A percentile compares a stretch with the other conserved stretches of the same genome.
Evolutionary conservation across 1,140 invertebrate species (phyloP).

Genomic region (Euura saliciscinereae): DNA sequence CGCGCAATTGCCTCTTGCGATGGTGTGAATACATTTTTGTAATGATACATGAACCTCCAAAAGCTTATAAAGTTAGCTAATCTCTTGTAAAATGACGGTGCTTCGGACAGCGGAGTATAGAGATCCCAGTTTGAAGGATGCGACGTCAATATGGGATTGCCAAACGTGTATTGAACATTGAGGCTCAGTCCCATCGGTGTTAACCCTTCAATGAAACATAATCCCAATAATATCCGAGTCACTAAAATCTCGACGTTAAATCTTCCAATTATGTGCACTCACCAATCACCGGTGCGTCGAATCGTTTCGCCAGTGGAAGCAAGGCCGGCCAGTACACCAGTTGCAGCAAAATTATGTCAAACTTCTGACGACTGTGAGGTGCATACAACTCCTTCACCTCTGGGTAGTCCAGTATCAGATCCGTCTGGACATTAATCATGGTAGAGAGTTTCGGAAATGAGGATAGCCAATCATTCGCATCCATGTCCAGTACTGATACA

Average conservation of each 20-base stretch:
- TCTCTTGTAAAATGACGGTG: conserved; percentile 25
- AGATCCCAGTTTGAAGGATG: conserved; percentile 35
- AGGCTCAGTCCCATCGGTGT: conserved; percentile 11
- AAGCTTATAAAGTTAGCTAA: conserved; percentile 24
- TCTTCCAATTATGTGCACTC: too few relatives aligned
- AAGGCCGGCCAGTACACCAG: neutral
- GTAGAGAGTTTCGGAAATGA: too few relatives aligned
- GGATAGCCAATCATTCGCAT: neutral
- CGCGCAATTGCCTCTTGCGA: conserved; percentile 46
- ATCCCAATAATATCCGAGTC: too few relatives aligned
- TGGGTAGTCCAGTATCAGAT: neutral
- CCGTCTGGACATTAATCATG: too few relatives aligned
- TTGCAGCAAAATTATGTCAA: conserved; percentile 3
- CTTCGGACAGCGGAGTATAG: neutral
- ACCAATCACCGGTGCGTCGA: neutral
- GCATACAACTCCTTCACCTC: neutral
- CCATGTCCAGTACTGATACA: too few relatives aligned
- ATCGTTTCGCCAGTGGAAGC: neutral
- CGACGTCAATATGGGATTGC: conserved; percentile 28
- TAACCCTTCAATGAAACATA: conserved; percentile 25
- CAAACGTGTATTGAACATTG: conserved; percentile 17
- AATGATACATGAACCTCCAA: conserved; percentile 5
- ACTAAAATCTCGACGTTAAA: too few relatives aligned
- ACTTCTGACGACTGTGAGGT: neutral
- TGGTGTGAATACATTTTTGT: conserved; percentile 25